Conservation (phyloP, 2,113 vertebrate genomes). For the Corynorhinus townsendii region DNA sequence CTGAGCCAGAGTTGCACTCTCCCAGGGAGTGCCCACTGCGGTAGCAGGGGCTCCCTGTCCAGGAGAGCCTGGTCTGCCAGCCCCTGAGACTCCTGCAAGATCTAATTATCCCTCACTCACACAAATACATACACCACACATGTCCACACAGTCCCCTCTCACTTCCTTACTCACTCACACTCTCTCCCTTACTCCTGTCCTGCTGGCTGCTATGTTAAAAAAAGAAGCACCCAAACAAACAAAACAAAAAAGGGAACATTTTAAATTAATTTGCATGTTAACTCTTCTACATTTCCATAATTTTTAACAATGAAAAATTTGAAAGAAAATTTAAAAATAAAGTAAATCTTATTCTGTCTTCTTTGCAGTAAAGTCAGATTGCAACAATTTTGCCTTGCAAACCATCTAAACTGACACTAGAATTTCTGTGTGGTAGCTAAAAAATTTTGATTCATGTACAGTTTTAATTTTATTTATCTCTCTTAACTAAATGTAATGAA, state of each 20-base stretch:
- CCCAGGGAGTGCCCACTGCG: too few relatives aligned
- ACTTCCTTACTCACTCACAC: too few relatives aligned
- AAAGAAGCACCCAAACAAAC: too few relatives aligned
- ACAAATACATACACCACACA: too few relatives aligned
- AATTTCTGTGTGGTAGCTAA: not conserved
- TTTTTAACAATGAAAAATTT: not conserved
- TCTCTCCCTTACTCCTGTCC: too few relatives aligned
- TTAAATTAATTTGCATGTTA: not conserved
- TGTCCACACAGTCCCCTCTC: too few relatives aligned
- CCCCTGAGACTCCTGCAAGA: too few relatives aligned
- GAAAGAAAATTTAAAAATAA: not conserved
- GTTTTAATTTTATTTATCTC: not conserved
- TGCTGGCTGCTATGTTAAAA: too few relatives aligned
- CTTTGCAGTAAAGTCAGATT: not conserved
- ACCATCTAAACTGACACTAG: not conserved
- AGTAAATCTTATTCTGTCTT: not conserved
- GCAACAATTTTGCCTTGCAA: not conserved
- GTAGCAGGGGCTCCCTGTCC: too few relatives aligned
- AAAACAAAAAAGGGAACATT: not conserved
- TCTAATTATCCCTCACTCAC: too few relatives aligned
- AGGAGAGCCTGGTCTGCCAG: too few relatives aligned
- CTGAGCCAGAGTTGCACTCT: too few relatives aligned
- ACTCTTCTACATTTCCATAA: not conserved
- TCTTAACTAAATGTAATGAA: not conserved
- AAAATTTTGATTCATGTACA: not conserved